Conservation (phyloP, 2,797 vertebrate species). For the Fringilla coelebs region DNA sequence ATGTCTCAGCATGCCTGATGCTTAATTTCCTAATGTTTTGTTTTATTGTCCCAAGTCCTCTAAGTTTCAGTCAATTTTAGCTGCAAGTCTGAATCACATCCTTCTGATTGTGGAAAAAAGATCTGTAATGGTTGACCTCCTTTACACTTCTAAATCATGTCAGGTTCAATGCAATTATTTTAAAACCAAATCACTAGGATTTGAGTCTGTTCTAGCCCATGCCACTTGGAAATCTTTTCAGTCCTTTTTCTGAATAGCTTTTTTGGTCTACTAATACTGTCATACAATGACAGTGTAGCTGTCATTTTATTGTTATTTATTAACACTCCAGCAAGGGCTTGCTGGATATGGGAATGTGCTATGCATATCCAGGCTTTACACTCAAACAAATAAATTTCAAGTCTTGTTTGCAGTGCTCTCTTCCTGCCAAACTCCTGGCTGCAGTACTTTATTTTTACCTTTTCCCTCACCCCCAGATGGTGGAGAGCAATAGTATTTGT, state of each 20-base stretch:
- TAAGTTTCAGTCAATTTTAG: background rate
- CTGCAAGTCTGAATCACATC: background rate
- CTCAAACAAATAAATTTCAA: background rate
- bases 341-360: background rate
- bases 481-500: background rate
- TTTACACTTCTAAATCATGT: background rate
- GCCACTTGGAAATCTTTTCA: background rate
- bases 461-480: background rate
- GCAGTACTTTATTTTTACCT: background rate
- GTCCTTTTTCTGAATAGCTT: background rate
- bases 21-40: background rate
- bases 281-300: background rate
- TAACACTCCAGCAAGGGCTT: background rate
- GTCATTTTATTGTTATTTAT: background rate
- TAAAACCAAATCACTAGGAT: background rate
- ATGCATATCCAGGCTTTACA: background rate
- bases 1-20: conserved; percentile 4
- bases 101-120: background rate
- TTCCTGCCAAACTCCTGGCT: background rate
- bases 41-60: conserved; percentile 1
- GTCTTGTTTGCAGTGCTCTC: background rate
- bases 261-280: background rate
- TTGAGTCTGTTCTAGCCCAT: background rate
- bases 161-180: background rate
- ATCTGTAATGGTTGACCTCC: background rate